These are phyloP conservation scores for Takifugu ocellatus DNA, from an alignment of 2,797 vertebrate species.

Conservation along the genomic window DNA sequence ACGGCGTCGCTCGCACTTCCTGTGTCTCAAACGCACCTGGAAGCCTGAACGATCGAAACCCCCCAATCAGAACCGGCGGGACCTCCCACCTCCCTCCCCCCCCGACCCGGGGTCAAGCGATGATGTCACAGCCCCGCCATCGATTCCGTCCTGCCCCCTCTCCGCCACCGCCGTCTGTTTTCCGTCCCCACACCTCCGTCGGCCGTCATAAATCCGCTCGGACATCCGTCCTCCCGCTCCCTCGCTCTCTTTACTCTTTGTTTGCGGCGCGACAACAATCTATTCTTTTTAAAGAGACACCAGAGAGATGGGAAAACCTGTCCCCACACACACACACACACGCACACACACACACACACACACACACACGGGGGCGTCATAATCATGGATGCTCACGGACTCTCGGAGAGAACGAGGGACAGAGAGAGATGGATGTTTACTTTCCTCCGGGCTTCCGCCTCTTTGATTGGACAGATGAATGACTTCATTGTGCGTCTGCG, in stretches of 20 bases:
- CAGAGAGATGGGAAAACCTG: slow-evolving; percentile 59
- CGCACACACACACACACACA: slow-evolving; percentile 23
- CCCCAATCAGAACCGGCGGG: background rate
- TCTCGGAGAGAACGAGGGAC: slow-evolving; percentile 25
- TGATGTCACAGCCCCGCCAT: slow-evolving; percentile 18
- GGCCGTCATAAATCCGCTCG: slow-evolving; percentile 56
- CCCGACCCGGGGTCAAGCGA: slow-evolving; percentile 8
- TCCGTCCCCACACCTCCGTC: slow-evolving; percentile 31
- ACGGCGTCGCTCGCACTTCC: no score
- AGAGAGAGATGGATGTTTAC: slow-evolving; percentile 65
- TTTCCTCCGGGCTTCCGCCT: slow-evolving; percentile 65
- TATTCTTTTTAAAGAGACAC: slow-evolving; percentile 73
- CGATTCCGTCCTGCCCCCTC: background rate
- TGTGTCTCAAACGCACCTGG: no score
- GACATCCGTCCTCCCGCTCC: slow-evolving; percentile 12
- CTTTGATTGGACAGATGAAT: slow-evolving; percentile 74
- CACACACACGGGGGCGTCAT: slow-evolving; percentile 43
- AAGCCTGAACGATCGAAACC: no score
- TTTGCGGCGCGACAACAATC: slow-evolving; percentile 64
- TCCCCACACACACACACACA: slow-evolving; percentile 44
- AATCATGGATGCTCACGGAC: slow-evolving; percentile 64
- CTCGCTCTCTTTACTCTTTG: slow-evolving; percentile 52
- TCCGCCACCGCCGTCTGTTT: slow-evolving; percentile 20
- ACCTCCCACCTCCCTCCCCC: slow-evolving; percentile 1
- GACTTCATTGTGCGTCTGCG: slow-evolving; percentile 63